phyloP scores from a whole-genome alignment of 2,888 invertebrate genomes.

The Sesamia inferens region DNA sequence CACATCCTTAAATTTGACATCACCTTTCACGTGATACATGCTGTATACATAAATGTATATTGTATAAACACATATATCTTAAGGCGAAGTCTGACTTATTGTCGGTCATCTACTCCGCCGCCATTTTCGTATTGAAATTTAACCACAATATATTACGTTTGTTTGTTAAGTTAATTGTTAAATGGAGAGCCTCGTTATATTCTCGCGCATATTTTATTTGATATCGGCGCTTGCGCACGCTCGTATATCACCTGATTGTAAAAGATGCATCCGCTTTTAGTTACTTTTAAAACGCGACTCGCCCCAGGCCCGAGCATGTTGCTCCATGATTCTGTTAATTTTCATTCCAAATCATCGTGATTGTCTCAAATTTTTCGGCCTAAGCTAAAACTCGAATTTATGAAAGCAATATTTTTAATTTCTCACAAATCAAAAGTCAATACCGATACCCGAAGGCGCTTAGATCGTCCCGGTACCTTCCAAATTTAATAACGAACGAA shows the following conservation, averaged over 20 bases:
- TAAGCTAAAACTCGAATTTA: conserved; percentile 49
- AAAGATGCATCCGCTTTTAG: conserved; percentile 83
- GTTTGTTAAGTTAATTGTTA: conserved; percentile 90
- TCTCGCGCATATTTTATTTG: conserved; percentile 85
- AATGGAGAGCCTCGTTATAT: conserved; percentile 87
- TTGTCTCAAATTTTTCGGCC: conserved; percentile 53
- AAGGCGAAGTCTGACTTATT: conserved; percentile 76
- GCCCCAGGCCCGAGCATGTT: conserved; percentile 65
- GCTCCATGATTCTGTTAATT: conserved; percentile 73
- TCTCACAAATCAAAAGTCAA: conserved; percentile 65
- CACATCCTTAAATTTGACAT: background rate
- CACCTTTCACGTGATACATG: background rate
- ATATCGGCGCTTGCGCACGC: conserved; percentile 74
- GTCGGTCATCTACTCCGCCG: conserved; percentile 73
- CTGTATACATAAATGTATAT: conserved; percentile 56
- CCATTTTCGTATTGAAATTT: conserved; percentile 88
- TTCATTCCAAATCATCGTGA: conserved; percentile 68
- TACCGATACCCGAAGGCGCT: conserved; percentile 58
- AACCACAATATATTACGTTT: conserved; percentile 89
- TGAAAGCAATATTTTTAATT: conserved; percentile 61
- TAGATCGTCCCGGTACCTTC: conserved; percentile 49
- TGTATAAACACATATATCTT: conserved; percentile 67
- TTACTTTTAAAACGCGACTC: conserved; percentile 69
- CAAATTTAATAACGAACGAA: conserved; percentile 75
- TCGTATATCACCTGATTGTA: conserved; percentile 86